A percentile compares a stretch with the other conserved stretches of the same genome.
Evolutionary conservation across 2,113 vertebrate genomes (phyloP).

Genomic region (Callaeas wilsoni): DNA sequence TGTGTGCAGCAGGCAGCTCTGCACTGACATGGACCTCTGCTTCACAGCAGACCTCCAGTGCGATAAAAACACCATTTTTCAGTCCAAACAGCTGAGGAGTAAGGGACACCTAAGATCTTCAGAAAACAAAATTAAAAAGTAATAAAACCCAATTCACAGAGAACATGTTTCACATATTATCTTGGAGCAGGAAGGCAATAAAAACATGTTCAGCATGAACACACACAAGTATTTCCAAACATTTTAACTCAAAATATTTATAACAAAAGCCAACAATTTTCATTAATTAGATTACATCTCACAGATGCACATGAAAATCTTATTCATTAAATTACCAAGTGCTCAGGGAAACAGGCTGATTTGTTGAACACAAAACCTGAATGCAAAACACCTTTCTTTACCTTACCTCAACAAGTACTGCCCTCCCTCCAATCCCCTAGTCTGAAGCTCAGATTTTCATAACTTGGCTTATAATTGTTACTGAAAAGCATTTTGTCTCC

Average conservation of each 20-base stretch:
- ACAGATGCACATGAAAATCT: not conserved
- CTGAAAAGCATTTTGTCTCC: not conserved
- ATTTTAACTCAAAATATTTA: not conserved
- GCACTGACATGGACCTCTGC: not conserved
- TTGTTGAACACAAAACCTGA: not conserved
- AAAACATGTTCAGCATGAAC: not conserved
- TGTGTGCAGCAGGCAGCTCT: not conserved
- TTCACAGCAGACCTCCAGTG: not conserved
- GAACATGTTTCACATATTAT: not conserved
- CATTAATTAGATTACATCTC: not conserved
- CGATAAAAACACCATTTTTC: not conserved
- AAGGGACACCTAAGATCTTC: not conserved
- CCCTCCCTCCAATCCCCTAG: rapidly evolving
- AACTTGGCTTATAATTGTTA: not conserved
- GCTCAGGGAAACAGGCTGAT: not conserved
- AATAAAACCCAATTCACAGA: not conserved
- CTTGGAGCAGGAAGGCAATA: not conserved
- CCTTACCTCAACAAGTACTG: not conserved
- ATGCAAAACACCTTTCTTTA: not conserved
- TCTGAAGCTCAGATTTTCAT: not conserved
- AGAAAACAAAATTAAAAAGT: not conserved
- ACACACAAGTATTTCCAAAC: not conserved
- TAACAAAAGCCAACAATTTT: not conserved
- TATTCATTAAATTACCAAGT: not conserved
- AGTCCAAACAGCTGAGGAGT: not conserved